Evolutionary conservation across 2,888 invertebrate species (phyloP).

Genomic region (Formica aserva): DNA sequence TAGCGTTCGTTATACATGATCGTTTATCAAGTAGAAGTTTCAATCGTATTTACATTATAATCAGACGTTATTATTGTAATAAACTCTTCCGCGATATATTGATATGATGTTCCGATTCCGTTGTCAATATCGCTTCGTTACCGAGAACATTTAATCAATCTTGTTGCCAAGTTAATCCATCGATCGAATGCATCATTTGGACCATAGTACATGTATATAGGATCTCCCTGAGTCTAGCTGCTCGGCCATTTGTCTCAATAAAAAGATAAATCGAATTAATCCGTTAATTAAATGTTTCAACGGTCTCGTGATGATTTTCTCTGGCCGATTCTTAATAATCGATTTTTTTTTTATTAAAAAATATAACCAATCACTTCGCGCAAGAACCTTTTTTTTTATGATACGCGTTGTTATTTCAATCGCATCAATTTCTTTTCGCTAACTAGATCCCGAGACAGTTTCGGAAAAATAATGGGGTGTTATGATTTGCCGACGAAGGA

Average conservation of each 20-base stretch:
- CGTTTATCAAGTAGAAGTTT: constrained; percentile 38
- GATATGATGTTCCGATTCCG: constrained; percentile 25
- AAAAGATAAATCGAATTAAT: constrained; percentile 57
- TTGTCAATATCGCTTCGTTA: constrained; percentile 14
- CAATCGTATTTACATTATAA: constrained; percentile 33
- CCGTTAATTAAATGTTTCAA: constrained; percentile 66
- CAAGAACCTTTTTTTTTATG: background rate
- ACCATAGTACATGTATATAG: constrained; percentile 6
- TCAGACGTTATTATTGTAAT: constrained; percentile 34
- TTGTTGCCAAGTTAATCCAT: constrained; percentile 14
- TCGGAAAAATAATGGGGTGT: background rate
- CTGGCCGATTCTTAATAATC: constrained; percentile 63
- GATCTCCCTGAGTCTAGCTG: background rate
- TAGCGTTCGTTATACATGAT: background rate
- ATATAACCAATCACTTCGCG: constrained; percentile 17
- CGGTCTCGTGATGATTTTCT: constrained; percentile 16
- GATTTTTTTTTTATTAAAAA: constrained; percentile 33
- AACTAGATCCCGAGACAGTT: background rate
- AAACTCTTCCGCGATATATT: constrained; percentile 9
- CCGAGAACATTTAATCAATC: constrained; percentile 48
- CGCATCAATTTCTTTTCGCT: constrained; percentile 4
- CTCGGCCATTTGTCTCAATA: constrained; percentile 47
- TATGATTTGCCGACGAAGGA: background rate
- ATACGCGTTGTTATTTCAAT: constrained; percentile 14
- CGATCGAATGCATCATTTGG: constrained; percentile 24